Percentiles rank a stretch among this genome's conserved stretches.
Evolutionary conservation across 1,140 invertebrate genomes (phyloP).

Genomic region (Dinoponera quadriceps): DNA sequence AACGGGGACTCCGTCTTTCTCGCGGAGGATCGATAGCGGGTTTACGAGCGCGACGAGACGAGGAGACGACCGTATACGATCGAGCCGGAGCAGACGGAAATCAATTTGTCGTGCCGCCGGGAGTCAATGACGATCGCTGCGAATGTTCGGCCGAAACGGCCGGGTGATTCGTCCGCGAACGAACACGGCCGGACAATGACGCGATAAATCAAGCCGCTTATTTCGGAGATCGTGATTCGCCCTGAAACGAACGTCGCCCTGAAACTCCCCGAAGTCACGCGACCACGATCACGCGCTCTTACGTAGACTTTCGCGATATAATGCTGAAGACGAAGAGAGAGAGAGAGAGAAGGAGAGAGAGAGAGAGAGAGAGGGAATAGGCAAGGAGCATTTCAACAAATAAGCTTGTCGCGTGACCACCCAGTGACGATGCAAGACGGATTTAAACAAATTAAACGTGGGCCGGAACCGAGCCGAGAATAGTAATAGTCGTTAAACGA

Average conservation of each 20-base stretch:
- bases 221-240: conserved; percentile 51
- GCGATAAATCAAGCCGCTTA: conserved; percentile 52
- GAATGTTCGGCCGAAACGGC: not conserved
- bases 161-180: conserved; percentile 4
- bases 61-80: conserved; percentile 8
- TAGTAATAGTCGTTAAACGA: conserved; percentile 3
- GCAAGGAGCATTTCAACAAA: conserved; percentile 2
- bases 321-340: not conserved
- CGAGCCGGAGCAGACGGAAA: conserved; percentile 36
- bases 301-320: conserved; percentile 32
- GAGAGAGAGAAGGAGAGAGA: not conserved
- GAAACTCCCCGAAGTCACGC: conserved; percentile 44
- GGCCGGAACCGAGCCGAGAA: not conserved
- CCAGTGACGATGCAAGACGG: conserved; percentile 18
- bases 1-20: not conserved
- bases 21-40: conserved; percentile 27
- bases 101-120: conserved; percentile 46
- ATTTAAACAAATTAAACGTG: conserved; percentile 19
- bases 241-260: conserved; percentile 37
- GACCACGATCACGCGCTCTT: conserved; percentile 11
- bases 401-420: conserved; percentile 43
- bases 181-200: conserved; percentile 22
- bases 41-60: conserved; percentile 29
- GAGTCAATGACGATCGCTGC: conserved; percentile 9
- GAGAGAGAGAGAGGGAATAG: not conserved